These are phyloP conservation scores for Brachyrhaphis roseni DNA, from an alignment of 2,797 vertebrate species.

Conservation along the genomic window DNA sequence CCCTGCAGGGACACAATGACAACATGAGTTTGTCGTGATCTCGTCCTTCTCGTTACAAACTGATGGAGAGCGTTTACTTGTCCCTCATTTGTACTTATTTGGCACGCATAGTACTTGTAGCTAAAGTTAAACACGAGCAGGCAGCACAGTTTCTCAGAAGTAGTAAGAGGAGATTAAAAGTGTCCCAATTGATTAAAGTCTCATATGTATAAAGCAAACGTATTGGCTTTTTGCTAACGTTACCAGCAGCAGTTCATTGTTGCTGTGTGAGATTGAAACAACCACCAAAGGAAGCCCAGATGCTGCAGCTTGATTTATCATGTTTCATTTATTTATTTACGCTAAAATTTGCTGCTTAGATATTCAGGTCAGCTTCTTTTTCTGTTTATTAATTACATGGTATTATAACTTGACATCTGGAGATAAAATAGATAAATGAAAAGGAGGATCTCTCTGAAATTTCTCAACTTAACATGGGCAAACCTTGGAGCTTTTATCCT, in stretches of 20 bases:
- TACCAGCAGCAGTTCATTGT: background rate
- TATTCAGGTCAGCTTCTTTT: background rate
- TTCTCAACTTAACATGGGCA: background rate
- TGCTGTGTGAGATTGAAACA: background rate
- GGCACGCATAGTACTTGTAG: background rate
- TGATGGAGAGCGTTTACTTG: background rate
- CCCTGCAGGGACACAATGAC: conserved; percentile 56
- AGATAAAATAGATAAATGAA: background rate
- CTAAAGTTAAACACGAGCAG: background rate
- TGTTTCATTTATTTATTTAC: background rate
- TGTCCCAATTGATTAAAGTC: background rate
- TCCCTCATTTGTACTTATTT: conserved; percentile 4
- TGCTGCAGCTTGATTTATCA: background rate
- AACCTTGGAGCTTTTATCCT: background rate
- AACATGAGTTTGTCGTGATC: conserved; percentile 21
- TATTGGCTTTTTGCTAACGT: background rate
- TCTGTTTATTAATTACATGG: background rate
- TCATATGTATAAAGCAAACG: background rate
- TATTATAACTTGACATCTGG: background rate
- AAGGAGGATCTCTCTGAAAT: background rate
- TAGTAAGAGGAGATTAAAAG: too few species aligned
- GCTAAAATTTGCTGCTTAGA: background rate
- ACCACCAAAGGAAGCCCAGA: background rate
- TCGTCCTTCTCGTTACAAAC: background rate
- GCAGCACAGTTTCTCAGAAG: background rate